These are phyloP conservation scores for Gari tellinella DNA, from an alignment of 2,888 invertebrate species.

Conservation along the genomic window DNA sequence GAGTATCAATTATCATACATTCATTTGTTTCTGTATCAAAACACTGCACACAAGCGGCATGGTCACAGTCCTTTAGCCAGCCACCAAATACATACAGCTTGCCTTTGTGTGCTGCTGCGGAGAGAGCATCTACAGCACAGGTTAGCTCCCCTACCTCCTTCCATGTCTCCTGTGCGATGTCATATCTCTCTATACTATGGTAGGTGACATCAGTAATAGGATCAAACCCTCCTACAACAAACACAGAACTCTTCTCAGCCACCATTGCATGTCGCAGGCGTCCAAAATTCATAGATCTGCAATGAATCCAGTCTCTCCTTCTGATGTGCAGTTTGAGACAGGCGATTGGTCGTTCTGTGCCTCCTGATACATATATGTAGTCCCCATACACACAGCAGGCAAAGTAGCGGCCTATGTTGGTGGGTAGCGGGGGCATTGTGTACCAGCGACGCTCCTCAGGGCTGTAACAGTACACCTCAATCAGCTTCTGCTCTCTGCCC, in stretches of 20 bases:
- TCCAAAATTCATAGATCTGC: conserved; percentile 61
- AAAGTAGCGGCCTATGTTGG: conserved; percentile 62
- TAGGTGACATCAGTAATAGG: conserved; percentile 60
- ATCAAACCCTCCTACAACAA: conserved; percentile 61
- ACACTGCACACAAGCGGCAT: conserved; percentile 58
- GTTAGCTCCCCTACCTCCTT: conserved; percentile 59
- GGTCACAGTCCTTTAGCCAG: conserved; percentile 60
- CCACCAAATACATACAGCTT: conserved; percentile 63
- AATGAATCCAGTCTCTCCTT: conserved; percentile 60
- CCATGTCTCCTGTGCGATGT: conserved; percentile 62
- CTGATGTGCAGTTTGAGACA: conserved; percentile 58
- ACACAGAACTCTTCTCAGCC: conserved; percentile 50
- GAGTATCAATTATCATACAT: conserved; percentile 53
- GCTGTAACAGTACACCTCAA: conserved; percentile 61
- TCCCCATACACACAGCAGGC: conserved; percentile 60
- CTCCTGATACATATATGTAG: conserved; percentile 61
- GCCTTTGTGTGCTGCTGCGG: conserved; percentile 54
- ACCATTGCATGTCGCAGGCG: conserved; percentile 60
- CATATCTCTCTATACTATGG: conserved; percentile 58
- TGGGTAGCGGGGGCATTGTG: conserved; percentile 55
- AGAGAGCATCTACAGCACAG: conserved; percentile 59
- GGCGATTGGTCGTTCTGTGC: conserved; percentile 59
- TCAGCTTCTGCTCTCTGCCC: conserved; percentile 58
- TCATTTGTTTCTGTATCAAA: conserved; percentile 55
- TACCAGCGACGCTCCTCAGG: conserved; percentile 60